Base-by-base conservation (phyloP, 2,888 invertebrate genomes). In the Crossocerus cetratus region DNA sequence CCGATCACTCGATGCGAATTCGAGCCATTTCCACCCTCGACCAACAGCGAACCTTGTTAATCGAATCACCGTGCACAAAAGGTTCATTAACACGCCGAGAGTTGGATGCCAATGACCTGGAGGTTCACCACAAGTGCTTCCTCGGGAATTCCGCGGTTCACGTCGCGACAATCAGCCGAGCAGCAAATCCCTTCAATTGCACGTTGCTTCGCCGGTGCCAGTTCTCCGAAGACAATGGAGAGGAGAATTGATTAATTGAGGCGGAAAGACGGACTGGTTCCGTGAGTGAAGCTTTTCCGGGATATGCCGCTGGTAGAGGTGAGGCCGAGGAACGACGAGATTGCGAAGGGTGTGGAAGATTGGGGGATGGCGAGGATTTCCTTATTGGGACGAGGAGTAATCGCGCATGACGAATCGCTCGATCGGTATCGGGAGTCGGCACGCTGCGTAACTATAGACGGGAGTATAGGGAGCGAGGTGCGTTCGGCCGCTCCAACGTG, bases 371-470 rank as follows among this genome's bases (percentile, higher is more conserved):
- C 57, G 18, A 21, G 56, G 55, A 65, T 73, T 76, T 80, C 75
- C 78, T 80, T 74, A 72, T 82, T 75, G 69, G 65, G 65, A 64
- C 49, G 62, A 60, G 59, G 63, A 76, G 69, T 76, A 73, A 80
- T 82, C 74, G 65, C 44, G 76, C 56, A 80, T 78, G 82, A 80
- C 77, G 78, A 77, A 83, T 83, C 77, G 77, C 55, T 56, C 70
- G 84, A 84, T 82, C 71, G 76, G 65, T 84, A 83, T 83, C 83
- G 72, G 76, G 65, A 82, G 84, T 83, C 83, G 72, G 54, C 75
- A 72, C 22, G 74, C 72, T 83, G 77, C 82, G 77, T 79, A 83
- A 81, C 79, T 73, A 77, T 75, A 72, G 65, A 72, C 49, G 76
- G 68, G 45, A 83, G 81, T 83, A 32, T n/a, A n/a, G n/a, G n/a